Percentiles rank a stretch among this genome's conserved stretches.
These are phyloP conservation scores for Chrysodeixis includens DNA, from an alignment of 2,888 invertebrate genomes.

Conservation along the genomic window DNA sequence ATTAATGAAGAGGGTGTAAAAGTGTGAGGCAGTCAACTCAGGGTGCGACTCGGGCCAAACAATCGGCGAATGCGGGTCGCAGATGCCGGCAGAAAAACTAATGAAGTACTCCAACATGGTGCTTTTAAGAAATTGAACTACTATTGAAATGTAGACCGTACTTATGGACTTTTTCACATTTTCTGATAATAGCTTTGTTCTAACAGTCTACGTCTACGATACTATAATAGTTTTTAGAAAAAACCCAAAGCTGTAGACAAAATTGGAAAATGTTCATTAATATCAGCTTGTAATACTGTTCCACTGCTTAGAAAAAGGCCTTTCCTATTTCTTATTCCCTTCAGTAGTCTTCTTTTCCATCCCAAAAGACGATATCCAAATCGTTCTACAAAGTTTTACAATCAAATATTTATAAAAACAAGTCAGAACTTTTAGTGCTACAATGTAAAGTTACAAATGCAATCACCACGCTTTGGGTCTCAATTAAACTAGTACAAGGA, in stretches of 20 bases:
- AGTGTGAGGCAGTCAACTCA: conserved; percentile 57
- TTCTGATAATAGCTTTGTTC: conserved; percentile 32
- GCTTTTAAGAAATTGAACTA: conserved; percentile 84
- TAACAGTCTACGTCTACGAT: no score
- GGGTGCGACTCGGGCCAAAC: conserved; percentile 70
- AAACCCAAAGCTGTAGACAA: no score
- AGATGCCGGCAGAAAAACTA: conserved; percentile 75
- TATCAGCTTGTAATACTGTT: no score
- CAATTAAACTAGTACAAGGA: background rate
- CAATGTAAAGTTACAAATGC: conserved; percentile 9
- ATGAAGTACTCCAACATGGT: conserved; percentile 74
- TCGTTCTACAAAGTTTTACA: no score
- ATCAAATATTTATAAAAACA: conserved; percentile 20
- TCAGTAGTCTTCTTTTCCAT: no score
- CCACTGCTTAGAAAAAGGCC: no score
- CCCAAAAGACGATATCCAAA: no score
- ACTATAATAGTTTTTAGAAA: no score
- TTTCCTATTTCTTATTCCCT: no score
- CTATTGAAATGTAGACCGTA: conserved; percentile 55
- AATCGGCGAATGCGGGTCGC: conserved; percentile 80
- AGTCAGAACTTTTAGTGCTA: background rate
- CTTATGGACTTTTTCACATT: conserved; percentile 29
- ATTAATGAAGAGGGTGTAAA: conserved; percentile 69
- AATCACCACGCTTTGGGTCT: conserved; percentile 3
- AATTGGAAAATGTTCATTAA: no score